Percentiles rank a stretch among this genome's conserved stretches.
phyloP scores from a whole-genome alignment of 1,140 invertebrate genomes.

The Aphelenchoides avenae region DNA sequence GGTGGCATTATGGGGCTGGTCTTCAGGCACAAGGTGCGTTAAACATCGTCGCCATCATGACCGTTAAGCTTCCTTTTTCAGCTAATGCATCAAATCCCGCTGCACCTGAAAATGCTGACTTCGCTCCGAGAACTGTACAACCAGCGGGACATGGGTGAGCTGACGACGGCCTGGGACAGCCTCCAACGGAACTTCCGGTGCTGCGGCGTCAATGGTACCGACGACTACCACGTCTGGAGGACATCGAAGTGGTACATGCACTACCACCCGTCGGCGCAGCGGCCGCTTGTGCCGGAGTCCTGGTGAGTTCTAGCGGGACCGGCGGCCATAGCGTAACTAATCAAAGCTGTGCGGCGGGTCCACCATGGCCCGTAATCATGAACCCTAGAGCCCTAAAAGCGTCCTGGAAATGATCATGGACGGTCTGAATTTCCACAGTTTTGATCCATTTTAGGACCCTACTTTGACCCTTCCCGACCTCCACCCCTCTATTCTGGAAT shows the following conservation, averaged over 20 bases:
- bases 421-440: too few relatives aligned
- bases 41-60: conserved; percentile 18
- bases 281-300: conserved; percentile 42
- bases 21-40: conserved; percentile 45
- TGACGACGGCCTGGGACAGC: conserved; percentile 55
- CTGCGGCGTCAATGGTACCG: conserved; percentile 58
- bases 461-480: too few relatives aligned
- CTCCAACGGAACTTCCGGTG: conserved; percentile 55
- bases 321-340: too few relatives aligned
- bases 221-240: conserved; percentile 49
- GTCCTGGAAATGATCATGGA: conserved; percentile 14
- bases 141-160: conserved; percentile 39
- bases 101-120: conserved; percentile 56
- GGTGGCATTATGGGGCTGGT: conserved; percentile 58
- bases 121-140: conserved; percentile 56
- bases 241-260: conserved; percentile 60
- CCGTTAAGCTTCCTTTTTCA: conserved; percentile 19
- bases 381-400: neutral
- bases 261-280: conserved; percentile 31
- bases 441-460: too few relatives aligned
- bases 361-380: neutral
- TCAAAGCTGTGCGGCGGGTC: too few relatives aligned
- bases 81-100: conserved; percentile 49
- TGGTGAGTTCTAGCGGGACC: conserved; percentile 33
- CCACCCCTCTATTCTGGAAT: too few relatives aligned